Evolutionary conservation across 2,113 vertebrate species (phyloP), one percentile per base, ranked within the genome.

Genomic region (Syrmaticus mikado): DNA sequence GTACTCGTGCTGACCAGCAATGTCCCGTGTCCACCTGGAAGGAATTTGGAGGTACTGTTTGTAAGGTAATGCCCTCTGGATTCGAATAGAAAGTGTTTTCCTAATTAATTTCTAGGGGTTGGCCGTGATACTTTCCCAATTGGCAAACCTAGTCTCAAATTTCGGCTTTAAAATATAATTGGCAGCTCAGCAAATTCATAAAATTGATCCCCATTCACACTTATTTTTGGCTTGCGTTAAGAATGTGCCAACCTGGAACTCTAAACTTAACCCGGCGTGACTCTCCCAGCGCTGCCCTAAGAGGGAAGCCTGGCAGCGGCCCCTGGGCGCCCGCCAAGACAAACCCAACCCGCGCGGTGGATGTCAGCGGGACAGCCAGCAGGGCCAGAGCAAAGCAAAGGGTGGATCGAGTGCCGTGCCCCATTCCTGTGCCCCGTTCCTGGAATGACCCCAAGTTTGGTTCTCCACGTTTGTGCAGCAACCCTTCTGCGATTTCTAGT

Each of bases 151-250:
- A 17, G 96, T 79, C 86, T 96, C 95, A 58, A 67, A 48, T 96
- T 96, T 94, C 95, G 95, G 93, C 81, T 96, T 87, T 94, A 96
- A 94, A 96, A 96, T 96, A 94, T 93, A 96, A 93, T 92, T 96
- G 95, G 95, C 95, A 96, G 95, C 96, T 96, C 95, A 96, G 94
- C 96, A 96, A 89, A 96, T 96, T 95, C 94, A 93, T 94, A 89
- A 95, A 89, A 94, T 96, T 93, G 96, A 92, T 97, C 85, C 79
- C 87, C 87, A 83, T 96, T 93, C 89, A 94, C 91, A 94, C 95
- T 96, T 96, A 84, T 93, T 95, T 94, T 97, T 96, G 94, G 93
- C 95, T 94, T 81, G 85, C 4, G 4, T 93, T 94, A 94, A 96
- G 95, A 94, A 94, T 80, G 94, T 94, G 94, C 94, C 95, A 97